Conservation (phyloP, 2,113 vertebrate genomes). For the Peromyscus polionotus region DNA sequence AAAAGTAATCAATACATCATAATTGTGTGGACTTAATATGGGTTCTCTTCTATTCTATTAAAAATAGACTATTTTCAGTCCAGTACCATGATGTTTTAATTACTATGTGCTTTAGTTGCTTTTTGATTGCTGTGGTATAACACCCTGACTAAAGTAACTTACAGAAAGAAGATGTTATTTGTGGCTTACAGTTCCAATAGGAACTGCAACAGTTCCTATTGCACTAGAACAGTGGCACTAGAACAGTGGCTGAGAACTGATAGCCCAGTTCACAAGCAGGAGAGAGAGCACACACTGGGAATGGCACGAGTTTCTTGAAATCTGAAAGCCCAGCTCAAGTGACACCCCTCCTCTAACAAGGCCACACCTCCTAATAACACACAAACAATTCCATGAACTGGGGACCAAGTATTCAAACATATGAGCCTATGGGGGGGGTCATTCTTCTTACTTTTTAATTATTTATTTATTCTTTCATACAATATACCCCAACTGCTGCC, state of each 20-base stretch:
- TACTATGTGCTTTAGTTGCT: background rate
- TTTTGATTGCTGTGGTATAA: background rate
- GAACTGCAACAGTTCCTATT: too few species aligned
- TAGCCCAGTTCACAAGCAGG: background rate
- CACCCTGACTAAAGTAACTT: background rate
- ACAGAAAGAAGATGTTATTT: background rate
- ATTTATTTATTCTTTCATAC: too few species aligned
- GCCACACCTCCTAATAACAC: background rate
- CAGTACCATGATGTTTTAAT: background rate
- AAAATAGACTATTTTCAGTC: background rate
- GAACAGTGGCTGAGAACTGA: background rate
- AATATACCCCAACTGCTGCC: too few species aligned
- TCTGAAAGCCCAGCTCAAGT: background rate
- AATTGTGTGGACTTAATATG: background rate
- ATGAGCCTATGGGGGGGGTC: background rate
- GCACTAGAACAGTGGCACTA: too few species aligned
- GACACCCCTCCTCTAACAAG: background rate
- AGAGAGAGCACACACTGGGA: background rate
- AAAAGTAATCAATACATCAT: background rate
- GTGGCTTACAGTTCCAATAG: background rate
- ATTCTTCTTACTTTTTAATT: too few species aligned
- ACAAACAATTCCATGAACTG: background rate
- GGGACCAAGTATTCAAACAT: background rate
- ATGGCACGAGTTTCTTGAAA: background rate
- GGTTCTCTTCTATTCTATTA: background rate